Evolutionary conservation across 2,113 vertebrate species (phyloP).

Genomic region (Crotalus horridus): DNA sequence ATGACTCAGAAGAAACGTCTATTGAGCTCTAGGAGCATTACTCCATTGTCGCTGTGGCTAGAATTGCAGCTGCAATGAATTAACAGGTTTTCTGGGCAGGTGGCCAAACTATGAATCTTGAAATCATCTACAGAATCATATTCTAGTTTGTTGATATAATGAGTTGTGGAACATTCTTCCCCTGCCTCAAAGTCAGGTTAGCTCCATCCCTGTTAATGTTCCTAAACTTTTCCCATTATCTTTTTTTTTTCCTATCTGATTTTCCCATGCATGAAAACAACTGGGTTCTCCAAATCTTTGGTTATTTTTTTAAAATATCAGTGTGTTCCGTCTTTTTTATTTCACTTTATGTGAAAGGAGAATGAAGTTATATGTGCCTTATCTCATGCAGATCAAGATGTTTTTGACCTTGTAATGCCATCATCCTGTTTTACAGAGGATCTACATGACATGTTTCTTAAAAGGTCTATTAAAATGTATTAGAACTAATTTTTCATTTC

Average conservation of each 20-base stretch:
- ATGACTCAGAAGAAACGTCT: not conserved
- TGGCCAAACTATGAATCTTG: not conserved
- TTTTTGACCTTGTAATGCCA: constrained; percentile 33
- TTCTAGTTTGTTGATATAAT: not conserved
- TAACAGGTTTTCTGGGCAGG: not conserved
- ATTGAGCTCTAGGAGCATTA: not conserved
- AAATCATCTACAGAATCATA: not conserved
- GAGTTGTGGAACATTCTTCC: not conserved
- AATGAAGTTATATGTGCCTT: constrained; percentile 39
- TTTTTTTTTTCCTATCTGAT: not conserved
- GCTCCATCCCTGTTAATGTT: not conserved
- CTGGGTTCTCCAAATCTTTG: not conserved
- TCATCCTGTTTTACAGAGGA: constrained; percentile 45
- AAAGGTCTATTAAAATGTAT: constrained; percentile 30
- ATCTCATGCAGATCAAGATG: constrained; percentile 32
- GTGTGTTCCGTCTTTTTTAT: constrained; percentile 45
- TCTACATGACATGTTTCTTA: constrained; percentile 28
- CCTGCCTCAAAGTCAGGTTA: not conserved
- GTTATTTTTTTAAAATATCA: too few species aligned
- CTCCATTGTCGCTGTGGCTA: not conserved
- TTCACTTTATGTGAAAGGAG: constrained; percentile 25
- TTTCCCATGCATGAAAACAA: not conserved
- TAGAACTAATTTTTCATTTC: constrained; percentile 22
- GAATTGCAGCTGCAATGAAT: not conserved
- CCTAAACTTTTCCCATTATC: not conserved